Base-by-base conservation (phyloP, 1,140 invertebrate genomes). In the Phocides pigmalion region DNA sequence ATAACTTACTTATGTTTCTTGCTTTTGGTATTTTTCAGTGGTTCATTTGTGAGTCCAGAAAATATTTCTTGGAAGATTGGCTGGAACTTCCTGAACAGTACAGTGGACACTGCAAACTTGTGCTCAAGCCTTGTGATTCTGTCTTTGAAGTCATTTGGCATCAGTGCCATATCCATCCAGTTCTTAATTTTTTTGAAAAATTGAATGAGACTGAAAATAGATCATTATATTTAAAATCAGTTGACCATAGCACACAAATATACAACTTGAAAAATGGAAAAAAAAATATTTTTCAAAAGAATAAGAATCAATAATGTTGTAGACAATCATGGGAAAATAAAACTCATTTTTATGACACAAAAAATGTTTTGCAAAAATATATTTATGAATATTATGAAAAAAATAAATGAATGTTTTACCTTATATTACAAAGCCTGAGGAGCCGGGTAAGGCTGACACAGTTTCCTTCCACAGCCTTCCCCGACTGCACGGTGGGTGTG, bases 171-270 rank as follows among this genome's bases (percentile, higher is more conserved):
- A 73, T 98, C 97, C 42, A 96, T 95, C 98, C 98, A 99, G 79
- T 96, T 96, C 83, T 97, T 97, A 76, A 98, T 98, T 92, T 99
- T 99, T 44, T 94, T 95, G 84, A 99, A 99, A 92, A 99, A 99
- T 70, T 99, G 96, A 63, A 97, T 96, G 37, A 99, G 93, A 49
- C 85, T 88, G 81, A 4, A 68, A 74, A 8, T 8, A 6, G 2
- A 8, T 28, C 9, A 3, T 4, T 28, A 8, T 28, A 8, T n/a
- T n/a, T n/a, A n/a, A n/a, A n/a, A n/a, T n/a, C n/a, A n/a, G n/a
- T n/a, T n/a, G n/a, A n/a, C n/a, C n/a, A n/a, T n/a, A n/a, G n/a
- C n/a, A n/a, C n/a, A n/a, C n/a, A n/a, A n/a, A n/a, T n/a, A n/a
- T n/a, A n/a, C n/a, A n/a, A n/a, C n/a, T n/a, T n/a, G n/a, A n/a